Evolutionary conservation across 2,888 invertebrate genomes (phyloP), one percentile per base, ranked within the genome.

Genomic region (Drosophila parthenogenetica): DNA sequence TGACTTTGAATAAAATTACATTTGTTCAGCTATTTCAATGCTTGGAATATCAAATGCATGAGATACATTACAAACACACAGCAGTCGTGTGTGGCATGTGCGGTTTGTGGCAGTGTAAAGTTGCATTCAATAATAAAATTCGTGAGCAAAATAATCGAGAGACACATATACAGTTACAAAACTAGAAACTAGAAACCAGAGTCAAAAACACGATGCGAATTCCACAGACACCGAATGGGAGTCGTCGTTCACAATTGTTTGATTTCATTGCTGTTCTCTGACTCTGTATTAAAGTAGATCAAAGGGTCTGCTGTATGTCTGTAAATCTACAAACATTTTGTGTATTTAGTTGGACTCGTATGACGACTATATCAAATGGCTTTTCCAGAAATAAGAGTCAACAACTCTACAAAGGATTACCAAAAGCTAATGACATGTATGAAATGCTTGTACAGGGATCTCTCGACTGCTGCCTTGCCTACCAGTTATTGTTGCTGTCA

Each of bases 41-140:
- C 72, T 70, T 77, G 48, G 49, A 51, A 61, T 65, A 46, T 39
- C 48, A 59, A 57, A 57, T 65, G 32, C 54, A 48, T n/a, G n/a
- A 61, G 14, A 43, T 61, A 66, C 67, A 74, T 51, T 49, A 55
- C 57, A 58, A 22, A 22, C 17, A n/a, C 17, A 46, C 46, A 62
- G 13, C 40, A 16, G 17, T 35, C 5, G 42, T 49, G 58, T 67
- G 39, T 50, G 49, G 45, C 32, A 22, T 66, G 48, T 55, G 37
- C 62, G 50, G 54, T 55, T n/a, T 75, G 61, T 51, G 65, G 59
- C 71, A 49, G 48, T 45, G 55, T 70, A 66, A 57, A 77, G 69
- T 70, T 77, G 58, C 62, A 63, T 72, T 81, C 63, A 67, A 79
- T 64, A 81, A 69, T 57, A 73, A 64, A 57, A 72, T 78, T 72